A percentile compares a stretch with the other conserved stretches of the same genome.
Conservation (phyloP, 2,113 vertebrate genomes). For the Lanius collurio region DNA sequence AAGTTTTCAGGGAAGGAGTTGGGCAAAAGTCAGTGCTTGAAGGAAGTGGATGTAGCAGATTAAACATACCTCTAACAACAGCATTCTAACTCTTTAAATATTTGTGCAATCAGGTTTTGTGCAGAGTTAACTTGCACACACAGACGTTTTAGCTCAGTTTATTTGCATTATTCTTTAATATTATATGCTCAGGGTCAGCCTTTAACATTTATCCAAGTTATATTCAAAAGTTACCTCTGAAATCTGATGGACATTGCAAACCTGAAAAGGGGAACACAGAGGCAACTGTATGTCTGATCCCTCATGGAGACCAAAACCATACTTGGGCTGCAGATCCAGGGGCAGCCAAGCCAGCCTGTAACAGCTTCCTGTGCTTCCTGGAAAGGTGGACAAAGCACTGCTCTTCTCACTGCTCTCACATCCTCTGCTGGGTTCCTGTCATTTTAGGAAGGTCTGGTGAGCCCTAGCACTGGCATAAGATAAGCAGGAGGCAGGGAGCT, state of each 20-base stretch:
- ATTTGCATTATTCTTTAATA: neutral
- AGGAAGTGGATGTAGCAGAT: neutral
- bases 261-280: neutral
- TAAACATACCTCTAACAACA: neutral
- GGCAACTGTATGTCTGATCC: neutral
- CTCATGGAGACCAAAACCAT: fast-evolving
- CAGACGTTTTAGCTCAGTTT: neutral
- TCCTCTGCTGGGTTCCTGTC: neutral
- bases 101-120: neutral
- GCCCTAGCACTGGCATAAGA: neutral
- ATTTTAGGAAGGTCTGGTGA: neutral
- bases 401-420: neutral
- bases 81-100: neutral
- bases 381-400: neutral
- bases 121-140: neutral
- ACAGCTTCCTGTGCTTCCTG: neutral
- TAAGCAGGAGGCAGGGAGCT: neutral
- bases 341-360: neutral
- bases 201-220: neutral
- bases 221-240: neutral
- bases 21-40: neutral
- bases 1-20: neutral
- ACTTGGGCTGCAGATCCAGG: neutral
- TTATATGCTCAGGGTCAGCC: neutral
- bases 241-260: neutral